A percentile compares a stretch with the other conserved stretches of the same genome.
Evolutionary conservation across 2,797 vertebrate genomes (phyloP).

Genomic region (Halcyon smyrnensis): DNA sequence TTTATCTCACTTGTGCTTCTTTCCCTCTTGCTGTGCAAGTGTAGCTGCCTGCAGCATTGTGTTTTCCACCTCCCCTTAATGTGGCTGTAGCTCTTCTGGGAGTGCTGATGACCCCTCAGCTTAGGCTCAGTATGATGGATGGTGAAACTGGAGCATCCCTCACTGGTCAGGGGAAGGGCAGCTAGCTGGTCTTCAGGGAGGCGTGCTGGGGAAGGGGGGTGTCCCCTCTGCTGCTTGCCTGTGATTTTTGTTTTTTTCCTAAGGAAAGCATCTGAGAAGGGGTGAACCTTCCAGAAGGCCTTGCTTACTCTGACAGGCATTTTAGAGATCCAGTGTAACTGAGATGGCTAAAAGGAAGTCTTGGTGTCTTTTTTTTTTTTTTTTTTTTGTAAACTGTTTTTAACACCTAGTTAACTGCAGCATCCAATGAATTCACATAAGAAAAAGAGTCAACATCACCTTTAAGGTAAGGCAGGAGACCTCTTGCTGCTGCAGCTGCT

Average conservation of each 20-base stretch:
- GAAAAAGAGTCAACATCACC: conserved; percentile 29
- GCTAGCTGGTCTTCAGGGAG: not conserved
- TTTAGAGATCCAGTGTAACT: not conserved
- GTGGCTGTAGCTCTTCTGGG: not conserved
- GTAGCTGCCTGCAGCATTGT: not conserved
- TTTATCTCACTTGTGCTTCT: not conserved
- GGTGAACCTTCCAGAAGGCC: not conserved
- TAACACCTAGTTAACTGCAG: conserved; percentile 64
- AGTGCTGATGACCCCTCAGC: not conserved
- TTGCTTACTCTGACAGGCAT: not conserved
- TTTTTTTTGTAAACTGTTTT: not conserved
- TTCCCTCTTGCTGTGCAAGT: not conserved
- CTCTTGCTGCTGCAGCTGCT: not conserved
- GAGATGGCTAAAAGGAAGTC: conserved; percentile 12
- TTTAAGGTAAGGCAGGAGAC: conserved; percentile 60
- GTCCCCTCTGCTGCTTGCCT: not conserved
- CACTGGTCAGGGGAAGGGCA: not conserved
- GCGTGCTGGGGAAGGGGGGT: not conserved
- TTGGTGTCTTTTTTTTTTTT: not conserved
- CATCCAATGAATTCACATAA: conserved; percentile 51
- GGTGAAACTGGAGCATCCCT: not conserved
- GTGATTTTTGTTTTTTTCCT: not conserved
- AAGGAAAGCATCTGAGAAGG: not conserved
- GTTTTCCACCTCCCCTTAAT: accelerated
- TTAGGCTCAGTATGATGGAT: not conserved